phyloP scores from a whole-genome alignment of 2,797 vertebrate species.

The Sebastes alutus region DNA sequence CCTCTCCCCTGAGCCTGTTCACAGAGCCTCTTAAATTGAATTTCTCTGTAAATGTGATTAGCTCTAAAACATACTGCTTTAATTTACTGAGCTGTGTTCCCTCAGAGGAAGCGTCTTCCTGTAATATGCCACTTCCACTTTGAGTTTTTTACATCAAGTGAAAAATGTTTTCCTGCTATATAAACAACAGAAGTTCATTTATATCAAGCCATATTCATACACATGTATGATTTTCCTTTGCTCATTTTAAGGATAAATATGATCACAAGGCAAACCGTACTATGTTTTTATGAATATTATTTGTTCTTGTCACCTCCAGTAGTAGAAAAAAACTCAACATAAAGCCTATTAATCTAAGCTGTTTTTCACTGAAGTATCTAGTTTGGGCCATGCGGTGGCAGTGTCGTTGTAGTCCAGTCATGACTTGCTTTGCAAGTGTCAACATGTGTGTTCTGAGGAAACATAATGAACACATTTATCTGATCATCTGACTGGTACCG shows the following conservation, averaged over 20 bases:
- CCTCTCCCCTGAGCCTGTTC: neutral
- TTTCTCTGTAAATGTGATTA: constrained; percentile 63
- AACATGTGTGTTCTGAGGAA: neutral
- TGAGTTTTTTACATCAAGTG: neutral
- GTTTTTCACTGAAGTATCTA: neutral
- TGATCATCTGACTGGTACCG: neutral
- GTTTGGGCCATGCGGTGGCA: neutral
- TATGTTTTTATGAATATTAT: neutral
- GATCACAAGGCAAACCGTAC: neutral
- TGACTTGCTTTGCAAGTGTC: neutral
- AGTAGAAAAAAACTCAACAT: neutral
- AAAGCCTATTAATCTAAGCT: neutral
- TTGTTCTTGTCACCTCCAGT: neutral
- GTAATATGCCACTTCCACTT: neutral
- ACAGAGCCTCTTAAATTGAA: constrained; percentile 40
- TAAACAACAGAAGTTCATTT: neutral
- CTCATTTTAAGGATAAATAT: neutral
- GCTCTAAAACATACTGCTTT: constrained; percentile 29
- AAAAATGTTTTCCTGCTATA: neutral
- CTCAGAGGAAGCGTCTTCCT: constrained; percentile 10
- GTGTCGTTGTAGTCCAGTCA: neutral
- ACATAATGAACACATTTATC: neutral
- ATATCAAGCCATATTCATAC: neutral
- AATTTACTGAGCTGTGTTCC: constrained; percentile 12
- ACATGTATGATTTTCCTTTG: neutral